Conservation (phyloP, 2,113 vertebrate species). For the Solea solea region DNA sequence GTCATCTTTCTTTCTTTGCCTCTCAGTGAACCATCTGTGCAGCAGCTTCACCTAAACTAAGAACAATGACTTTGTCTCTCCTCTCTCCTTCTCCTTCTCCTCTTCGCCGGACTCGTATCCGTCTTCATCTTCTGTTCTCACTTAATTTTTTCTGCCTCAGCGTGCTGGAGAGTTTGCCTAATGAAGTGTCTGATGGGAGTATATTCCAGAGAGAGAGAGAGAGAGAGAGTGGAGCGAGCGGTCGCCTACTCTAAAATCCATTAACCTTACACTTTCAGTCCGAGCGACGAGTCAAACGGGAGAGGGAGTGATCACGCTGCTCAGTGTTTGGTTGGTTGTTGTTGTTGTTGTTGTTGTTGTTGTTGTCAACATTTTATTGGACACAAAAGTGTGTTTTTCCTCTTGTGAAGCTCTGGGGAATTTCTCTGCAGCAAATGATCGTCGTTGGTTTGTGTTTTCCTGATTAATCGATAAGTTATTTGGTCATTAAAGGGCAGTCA, state of each 20-base stretch:
- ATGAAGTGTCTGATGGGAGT: slow-evolving; percentile 80
- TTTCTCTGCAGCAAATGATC: no score
- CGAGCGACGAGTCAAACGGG: slow-evolving; percentile 58
- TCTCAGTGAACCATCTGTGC: not conserved
- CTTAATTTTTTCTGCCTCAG: slow-evolving; percentile 65
- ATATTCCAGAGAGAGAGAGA: slow-evolving; percentile 74
- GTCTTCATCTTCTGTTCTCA: slow-evolving; percentile 59
- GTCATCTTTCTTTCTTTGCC: not conserved
- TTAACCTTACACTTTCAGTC: slow-evolving; percentile 79
- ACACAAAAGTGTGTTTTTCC: no score
- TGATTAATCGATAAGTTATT: no score
- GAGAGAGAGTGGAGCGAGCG: slow-evolving; percentile 73
- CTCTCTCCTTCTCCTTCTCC: slow-evolving; percentile 41
- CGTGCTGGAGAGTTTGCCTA: slow-evolving; percentile 72
- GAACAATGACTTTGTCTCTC: slow-evolving; percentile 20
- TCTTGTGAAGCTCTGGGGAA: no score
- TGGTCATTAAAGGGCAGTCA: no score
- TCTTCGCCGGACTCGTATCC: slow-evolving; percentile 40
- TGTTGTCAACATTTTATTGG: no score
- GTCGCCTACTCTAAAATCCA: slow-evolving; percentile 78
- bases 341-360: no score
- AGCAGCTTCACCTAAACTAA: slow-evolving; percentile 27
- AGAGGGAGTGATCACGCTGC: not conserved
- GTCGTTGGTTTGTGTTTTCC: no score
- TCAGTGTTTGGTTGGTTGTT: no score